Conservation (phyloP, 1,140 invertebrate species). For the Polypedilum pembai region DNA sequence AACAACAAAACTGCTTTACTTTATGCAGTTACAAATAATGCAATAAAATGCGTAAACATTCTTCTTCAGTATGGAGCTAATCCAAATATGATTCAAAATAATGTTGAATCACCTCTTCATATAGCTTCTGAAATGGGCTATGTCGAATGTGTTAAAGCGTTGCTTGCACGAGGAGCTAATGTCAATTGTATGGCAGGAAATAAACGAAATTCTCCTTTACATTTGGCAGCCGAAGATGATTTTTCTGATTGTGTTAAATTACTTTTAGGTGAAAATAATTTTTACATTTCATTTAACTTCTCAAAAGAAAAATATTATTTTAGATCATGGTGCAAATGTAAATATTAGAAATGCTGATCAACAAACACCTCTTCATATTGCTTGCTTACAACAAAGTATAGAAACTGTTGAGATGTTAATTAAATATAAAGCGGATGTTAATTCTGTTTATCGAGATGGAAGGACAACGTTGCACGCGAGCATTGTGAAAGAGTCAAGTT, state of each 20-base stretch:
- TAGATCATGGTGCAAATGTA: slow-evolving; percentile 61
- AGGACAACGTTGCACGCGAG: slow-evolving; percentile 70
- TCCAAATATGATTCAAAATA: slow-evolving; percentile 68
- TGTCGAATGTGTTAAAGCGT: slow-evolving; percentile 55
- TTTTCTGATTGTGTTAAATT: slow-evolving; percentile 61
- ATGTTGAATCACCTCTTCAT: slow-evolving; percentile 75
- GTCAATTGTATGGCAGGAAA: slow-evolving; percentile 62
- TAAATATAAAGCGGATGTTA: slow-evolving; percentile 52
- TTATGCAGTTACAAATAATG: slow-evolving; percentile 64
- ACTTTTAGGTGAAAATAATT: too few relatives aligned
- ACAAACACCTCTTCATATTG: slow-evolving; percentile 71
- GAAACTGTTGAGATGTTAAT: slow-evolving; percentile 63
- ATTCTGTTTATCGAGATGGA: slow-evolving; percentile 57
- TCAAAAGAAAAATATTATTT: slow-evolving; percentile 40
- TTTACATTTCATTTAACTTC: too few relatives aligned
- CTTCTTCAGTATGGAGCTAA: slow-evolving; percentile 61
- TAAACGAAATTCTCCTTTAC: slow-evolving; percentile 63
- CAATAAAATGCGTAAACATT: slow-evolving; percentile 57
- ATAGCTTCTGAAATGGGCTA: slow-evolving; percentile 68
- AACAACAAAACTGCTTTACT: slow-evolving; percentile 59
- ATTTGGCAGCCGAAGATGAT: slow-evolving; percentile 73
- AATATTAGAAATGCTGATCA: slow-evolving; percentile 59
- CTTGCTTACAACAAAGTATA: slow-evolving; percentile 63
- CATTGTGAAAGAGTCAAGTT: slow-evolving; percentile 64
- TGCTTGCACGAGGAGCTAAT: slow-evolving; percentile 65